A percentile compares a stretch with the other conserved stretches of the same genome.
These are phyloP conservation scores for Chaetophractus vellerosus DNA, from an alignment of 2,797 vertebrate species.

Conservation along the genomic window DNA sequence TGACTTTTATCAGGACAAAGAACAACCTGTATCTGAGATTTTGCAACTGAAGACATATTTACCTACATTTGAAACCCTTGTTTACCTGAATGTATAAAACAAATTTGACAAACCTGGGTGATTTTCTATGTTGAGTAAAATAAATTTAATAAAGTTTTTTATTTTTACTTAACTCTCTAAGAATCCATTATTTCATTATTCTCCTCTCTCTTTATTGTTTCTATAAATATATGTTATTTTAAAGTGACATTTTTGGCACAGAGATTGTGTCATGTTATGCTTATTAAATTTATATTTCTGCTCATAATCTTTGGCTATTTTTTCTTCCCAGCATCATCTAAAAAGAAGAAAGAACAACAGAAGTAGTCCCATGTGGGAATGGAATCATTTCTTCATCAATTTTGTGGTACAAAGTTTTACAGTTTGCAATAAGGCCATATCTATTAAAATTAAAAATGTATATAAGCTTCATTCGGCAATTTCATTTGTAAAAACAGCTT, in stretches of 20 bases:
- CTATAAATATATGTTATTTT: not conserved
- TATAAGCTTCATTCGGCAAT: not conserved
- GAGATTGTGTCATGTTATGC: not conserved
- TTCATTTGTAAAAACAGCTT: slow-evolving; percentile 45
- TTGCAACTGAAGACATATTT: slow-evolving; percentile 95
- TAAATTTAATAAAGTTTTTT: slow-evolving; percentile 26
- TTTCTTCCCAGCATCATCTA: slow-evolving; percentile 1
- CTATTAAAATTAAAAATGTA: slow-evolving; percentile 1
- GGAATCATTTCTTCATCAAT: not conserved
- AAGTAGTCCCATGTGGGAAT: not conserved
- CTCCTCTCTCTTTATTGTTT: not conserved
- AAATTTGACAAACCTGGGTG: slow-evolving; percentile 45
- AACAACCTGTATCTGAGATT: slow-evolving; percentile 92
- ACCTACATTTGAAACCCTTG: slow-evolving; percentile 88
- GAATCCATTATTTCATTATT: not conserved
- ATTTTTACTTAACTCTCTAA: slow-evolving; percentile 56
- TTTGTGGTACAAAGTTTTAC: not conserved
- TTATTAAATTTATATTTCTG: not conserved
- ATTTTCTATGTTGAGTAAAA: slow-evolving; percentile 48
- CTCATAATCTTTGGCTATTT: not conserved
- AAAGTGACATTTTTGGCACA: not conserved
- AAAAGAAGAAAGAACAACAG: slow-evolving; percentile 17
- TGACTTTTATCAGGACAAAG: slow-evolving; percentile 95
- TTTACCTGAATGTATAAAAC: slow-evolving; percentile 76
- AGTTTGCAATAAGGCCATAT: not conserved